phyloP scores from a whole-genome alignment of 1,140 invertebrate species.

The Aradophagus sp. region DNA sequence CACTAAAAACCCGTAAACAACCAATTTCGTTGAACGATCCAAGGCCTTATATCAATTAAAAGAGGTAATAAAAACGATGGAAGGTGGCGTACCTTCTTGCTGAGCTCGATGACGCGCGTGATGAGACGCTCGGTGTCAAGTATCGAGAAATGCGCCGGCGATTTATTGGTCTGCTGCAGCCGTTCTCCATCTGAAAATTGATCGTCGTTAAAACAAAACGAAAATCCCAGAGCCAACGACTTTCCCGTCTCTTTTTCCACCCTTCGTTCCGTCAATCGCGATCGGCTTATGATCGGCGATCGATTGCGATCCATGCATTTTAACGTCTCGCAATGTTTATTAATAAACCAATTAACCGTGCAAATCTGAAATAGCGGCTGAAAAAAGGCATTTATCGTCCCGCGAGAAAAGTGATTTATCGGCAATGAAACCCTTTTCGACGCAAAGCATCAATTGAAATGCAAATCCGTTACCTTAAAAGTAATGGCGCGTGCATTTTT shows the following conservation, averaged over 20 bases:
- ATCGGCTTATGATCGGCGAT: too few relatives aligned
- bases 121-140: constrained; percentile 49
- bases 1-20: constrained; percentile 41
- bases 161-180: constrained; percentile 33
- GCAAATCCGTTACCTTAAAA: constrained; percentile 26
- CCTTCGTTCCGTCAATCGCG: too few relatives aligned
- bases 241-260: too few relatives aligned
- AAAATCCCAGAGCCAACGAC: constrained; percentile 17
- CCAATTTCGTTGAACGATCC: constrained; percentile 45
- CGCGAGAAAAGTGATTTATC: too few relatives aligned
- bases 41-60: constrained; percentile 45
- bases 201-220: constrained; percentile 27
- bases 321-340: too few relatives aligned
- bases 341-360: too few relatives aligned
- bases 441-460: too few relatives aligned
- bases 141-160: constrained; percentile 42
- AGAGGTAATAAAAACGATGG: constrained; percentile 45
- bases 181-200: constrained; percentile 38
- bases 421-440: too few relatives aligned
- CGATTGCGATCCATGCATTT: too few relatives aligned
- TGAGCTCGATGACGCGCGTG: constrained; percentile 43
- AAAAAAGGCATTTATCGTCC: too few relatives aligned
- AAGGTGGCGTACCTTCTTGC: constrained; percentile 37
- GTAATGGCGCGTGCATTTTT: constrained; percentile 37
- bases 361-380: too few relatives aligned